phyloP scores from a whole-genome alignment of 1,140 invertebrate genomes.

The Brachionus calyciflorus region DNA sequence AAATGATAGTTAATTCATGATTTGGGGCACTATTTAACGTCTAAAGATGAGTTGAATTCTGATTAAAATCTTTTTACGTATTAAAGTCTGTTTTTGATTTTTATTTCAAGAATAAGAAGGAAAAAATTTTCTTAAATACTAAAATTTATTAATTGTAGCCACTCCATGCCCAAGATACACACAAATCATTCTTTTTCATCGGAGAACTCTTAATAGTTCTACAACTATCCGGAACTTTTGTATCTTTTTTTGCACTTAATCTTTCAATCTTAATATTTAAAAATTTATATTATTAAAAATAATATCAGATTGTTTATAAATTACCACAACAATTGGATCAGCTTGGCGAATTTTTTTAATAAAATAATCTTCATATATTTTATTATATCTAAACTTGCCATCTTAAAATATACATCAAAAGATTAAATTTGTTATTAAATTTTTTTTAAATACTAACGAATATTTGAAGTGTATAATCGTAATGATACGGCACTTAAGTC shows the following conservation, averaged over 20 bases:
- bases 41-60: too few relatives aligned
- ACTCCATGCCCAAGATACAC: background rate
- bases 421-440: background rate
- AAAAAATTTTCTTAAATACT: too few relatives aligned
- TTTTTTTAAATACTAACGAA: background rate
- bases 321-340: conserved; percentile 5
- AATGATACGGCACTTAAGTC: background rate
- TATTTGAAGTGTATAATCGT: background rate
- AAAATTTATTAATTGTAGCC: background rate
- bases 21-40: too few relatives aligned
- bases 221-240: conserved; percentile 9
- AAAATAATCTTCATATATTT: background rate
- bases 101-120: too few relatives aligned
- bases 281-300: background rate
- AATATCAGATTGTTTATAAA: background rate
- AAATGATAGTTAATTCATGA: too few relatives aligned
- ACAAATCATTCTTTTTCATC: conserved; percentile 7
- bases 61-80: too few relatives aligned
- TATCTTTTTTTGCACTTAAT: conserved; percentile 10
- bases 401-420: background rate
- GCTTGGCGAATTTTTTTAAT: background rate
- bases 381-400: background rate
- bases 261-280: conserved; percentile 3
- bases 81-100: too few relatives aligned
- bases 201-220: conserved; percentile 11